These are phyloP conservation scores for Electrophaes corylata DNA, from an alignment of 2,888 invertebrate species.

Conservation along the genomic window DNA sequence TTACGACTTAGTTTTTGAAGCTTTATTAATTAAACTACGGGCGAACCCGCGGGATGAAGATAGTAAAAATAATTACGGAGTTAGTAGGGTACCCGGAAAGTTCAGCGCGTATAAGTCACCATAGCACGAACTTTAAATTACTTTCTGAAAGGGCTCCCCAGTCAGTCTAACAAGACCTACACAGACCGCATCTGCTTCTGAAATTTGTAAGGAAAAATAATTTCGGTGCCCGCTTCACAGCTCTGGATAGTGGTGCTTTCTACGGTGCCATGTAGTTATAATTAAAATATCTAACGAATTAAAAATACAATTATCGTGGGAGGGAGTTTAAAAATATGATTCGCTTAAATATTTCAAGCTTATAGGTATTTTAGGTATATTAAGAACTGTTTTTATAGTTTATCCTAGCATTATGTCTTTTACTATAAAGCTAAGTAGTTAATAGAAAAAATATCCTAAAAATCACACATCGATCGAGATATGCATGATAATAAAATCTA, in stretches of 20 bases:
- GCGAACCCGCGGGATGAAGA: background rate
- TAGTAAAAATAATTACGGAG: conserved; percentile 1
- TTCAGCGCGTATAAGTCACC: conserved; percentile 18
- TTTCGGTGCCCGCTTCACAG: background rate
- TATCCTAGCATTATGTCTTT: too few species aligned
- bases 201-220: conserved; percentile 15
- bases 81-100: conserved; percentile 9
- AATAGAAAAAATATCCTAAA: too few species aligned
- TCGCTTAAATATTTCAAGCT: background rate
- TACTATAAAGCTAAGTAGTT: too few species aligned
- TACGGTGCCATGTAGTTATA: conserved; percentile 1
- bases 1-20: too few species aligned
- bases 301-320: conserved; percentile 1
- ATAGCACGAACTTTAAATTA: conserved; percentile 30
- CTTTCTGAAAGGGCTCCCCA: conserved; percentile 26
- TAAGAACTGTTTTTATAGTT: too few species aligned
- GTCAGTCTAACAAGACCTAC: conserved; percentile 11
- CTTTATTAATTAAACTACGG: too few species aligned
- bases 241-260: conserved; percentile 9
- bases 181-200: conserved; percentile 10
- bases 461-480: too few species aligned
- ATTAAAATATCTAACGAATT: background rate
- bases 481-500: too few species aligned
- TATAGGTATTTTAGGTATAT: too few species aligned
- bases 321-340: background rate